phyloP scores from a whole-genome alignment of 2,888 invertebrate genomes.

The Atethmia centrago region DNA sequence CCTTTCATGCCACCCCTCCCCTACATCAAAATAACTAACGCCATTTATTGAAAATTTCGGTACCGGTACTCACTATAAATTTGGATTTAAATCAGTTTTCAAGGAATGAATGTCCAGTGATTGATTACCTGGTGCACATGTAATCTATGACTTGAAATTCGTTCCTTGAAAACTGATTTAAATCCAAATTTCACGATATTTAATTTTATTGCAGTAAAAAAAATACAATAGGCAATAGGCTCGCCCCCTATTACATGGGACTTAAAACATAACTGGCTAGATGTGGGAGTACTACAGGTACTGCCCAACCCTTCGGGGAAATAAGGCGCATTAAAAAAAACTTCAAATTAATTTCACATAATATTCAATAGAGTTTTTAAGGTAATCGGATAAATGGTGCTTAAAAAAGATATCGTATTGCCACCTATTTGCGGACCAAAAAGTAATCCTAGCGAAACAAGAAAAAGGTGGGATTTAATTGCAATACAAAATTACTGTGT shows the following conservation, averaged over 20 bases:
- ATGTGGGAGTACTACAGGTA: rapidly evolving
- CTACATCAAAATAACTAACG: background rate
- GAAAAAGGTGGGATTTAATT: constrained; percentile 76
- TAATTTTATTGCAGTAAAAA: background rate
- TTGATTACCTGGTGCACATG: background rate
- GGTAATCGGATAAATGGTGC: background rate
- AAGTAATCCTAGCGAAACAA: constrained; percentile 73
- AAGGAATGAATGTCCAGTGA: no score
- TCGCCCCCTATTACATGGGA: rapidly evolving
- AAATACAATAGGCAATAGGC: no score
- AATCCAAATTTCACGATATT: background rate
- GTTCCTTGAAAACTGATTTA: no score
- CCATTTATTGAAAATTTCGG: background rate
- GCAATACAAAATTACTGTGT: constrained; percentile 77
- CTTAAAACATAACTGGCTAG: no score
- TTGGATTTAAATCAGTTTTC: background rate
- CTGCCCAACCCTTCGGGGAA: no score
- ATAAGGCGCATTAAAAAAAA: background rate
- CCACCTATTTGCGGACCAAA: constrained; percentile 46
- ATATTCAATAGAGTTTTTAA: background rate
- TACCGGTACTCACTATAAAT: background rate
- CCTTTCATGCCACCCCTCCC: no score
- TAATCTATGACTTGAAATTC: no score
- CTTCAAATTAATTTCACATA: background rate
- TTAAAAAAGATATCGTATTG: constrained; percentile 50